Percentiles rank a stretch among this genome's conserved stretches.
Conservation (phyloP, 2,797 vertebrate species). For the Spea hammondii region DNA sequence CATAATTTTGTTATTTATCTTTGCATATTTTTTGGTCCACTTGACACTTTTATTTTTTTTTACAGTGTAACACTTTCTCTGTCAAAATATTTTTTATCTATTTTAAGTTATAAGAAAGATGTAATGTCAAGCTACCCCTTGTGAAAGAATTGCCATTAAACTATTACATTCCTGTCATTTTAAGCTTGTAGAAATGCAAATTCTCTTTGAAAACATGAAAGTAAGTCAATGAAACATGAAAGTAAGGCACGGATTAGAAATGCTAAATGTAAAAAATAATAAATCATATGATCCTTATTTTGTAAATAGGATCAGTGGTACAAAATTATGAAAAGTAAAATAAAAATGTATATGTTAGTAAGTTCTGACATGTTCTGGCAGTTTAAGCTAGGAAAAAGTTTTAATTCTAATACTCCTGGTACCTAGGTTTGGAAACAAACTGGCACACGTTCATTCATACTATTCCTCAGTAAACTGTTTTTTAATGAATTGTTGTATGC, state of each 20-base stretch:
- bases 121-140: not conserved
- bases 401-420: too few relatives aligned
- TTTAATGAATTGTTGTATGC: too few relatives aligned
- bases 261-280: not conserved
- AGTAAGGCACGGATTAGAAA: not conserved
- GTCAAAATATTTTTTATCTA: too few relatives aligned
- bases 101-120: not conserved
- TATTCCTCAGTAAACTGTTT: too few relatives aligned
- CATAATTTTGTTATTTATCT: too few relatives aligned
- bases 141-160: not conserved
- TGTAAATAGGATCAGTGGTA: not conserved
- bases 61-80: too few relatives aligned
- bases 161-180: slow-evolving; percentile 1
- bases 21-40: too few relatives aligned
- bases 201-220: not conserved
- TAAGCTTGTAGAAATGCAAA: slow-evolving; percentile 6
- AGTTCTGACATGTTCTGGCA: too few relatives aligned
- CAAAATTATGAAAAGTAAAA: not conserved
- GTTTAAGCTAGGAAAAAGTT: too few relatives aligned
- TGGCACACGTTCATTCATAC: too few relatives aligned
- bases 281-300: slow-evolving; percentile 1
- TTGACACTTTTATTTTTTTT: too few relatives aligned
- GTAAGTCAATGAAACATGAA: slow-evolving; percentile 8
- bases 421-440: too few relatives aligned
- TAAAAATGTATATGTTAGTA: not conserved